These are phyloP conservation scores for Shargacucullia verbasci DNA, from an alignment of 2,888 invertebrate genomes.

Conservation along the genomic window DNA sequence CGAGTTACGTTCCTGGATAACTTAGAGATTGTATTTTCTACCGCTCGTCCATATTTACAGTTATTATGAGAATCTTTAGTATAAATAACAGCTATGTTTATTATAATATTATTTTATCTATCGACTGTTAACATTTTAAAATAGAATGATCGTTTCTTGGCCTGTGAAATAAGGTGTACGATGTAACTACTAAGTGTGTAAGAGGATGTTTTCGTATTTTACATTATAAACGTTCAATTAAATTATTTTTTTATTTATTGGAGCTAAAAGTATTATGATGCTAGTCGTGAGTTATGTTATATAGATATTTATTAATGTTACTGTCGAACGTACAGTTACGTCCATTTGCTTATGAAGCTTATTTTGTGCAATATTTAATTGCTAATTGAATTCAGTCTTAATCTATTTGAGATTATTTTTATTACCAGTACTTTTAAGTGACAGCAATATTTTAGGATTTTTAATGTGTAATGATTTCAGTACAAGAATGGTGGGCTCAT, in stretches of 20 bases:
- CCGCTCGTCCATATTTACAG: conserved; percentile 1
- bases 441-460: conserved; percentile 41
- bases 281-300: conserved; percentile 80
- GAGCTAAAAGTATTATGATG: conserved; percentile 84
- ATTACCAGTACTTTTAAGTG: conserved; percentile 39
- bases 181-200: conserved; percentile 66
- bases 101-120: conserved; percentile 37
- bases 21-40: not conserved
- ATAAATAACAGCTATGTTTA: conserved; percentile 23
- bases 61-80: conserved; percentile 4
- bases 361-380: conserved; percentile 71
- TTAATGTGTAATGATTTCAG: conserved; percentile 28
- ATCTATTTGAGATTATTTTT: conserved; percentile 48
- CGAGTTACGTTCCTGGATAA: no score
- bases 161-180: conserved; percentile 67
- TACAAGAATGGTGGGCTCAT: conserved; percentile 15
- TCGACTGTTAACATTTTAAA: conserved; percentile 70
- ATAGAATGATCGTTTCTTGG: conserved; percentile 82
- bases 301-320: conserved; percentile 58
- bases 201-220: conserved; percentile 54
- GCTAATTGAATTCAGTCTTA: conserved; percentile 43
- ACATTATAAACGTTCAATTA: conserved; percentile 59
- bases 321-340: conserved; percentile 66
- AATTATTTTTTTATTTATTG: conserved; percentile 64
- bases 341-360: conserved; percentile 81